Evolutionary conservation across 2,888 invertebrate species (phyloP), one percentile per base, ranked within the genome.

Genomic region (Helicoverpa assulta): DNA sequence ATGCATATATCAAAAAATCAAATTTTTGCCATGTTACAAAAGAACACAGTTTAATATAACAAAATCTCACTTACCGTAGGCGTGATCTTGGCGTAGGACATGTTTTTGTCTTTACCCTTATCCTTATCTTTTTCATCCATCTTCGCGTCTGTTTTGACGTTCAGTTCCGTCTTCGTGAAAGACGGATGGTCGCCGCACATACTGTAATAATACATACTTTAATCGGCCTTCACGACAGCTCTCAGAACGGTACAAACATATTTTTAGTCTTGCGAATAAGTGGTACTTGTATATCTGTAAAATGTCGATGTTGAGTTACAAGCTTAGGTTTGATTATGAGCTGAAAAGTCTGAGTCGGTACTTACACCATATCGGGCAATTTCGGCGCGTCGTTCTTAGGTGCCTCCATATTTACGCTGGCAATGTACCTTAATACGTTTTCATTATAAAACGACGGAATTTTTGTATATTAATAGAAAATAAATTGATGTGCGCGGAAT

Each of bases 111-210:
- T 71, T 84, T 88, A 14, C 43, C 55, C 67, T 88, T 90, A 16
- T 84, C 81, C 65, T 78, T 85, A n/a, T 85, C 87, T 63, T 82
- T 85, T 2, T 85, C 88, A 7, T 87, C 89, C 5, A 69, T 67
- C 52, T 83, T 85, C 0, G 72, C 21, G 40, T 91, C 92, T 26
- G 62, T 71, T 73, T 91, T 91, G 53, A 76, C 83, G 80, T 91
- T 93, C 16, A 92, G 83, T 78, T 93, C 94, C n/a, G 91, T 89
- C 85, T 94, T 94, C n/a, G 92, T 92, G 76, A 94, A 86, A 6
- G 94, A 94, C 4, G 93, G 91, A 73, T 95, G 95, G 83, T 95
- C 95, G 10, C 95, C 95, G 86, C 95, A 94, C 95, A 95, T 95
- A 58, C 95, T 95, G 82, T 8, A 80, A 80, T 10, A 18, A 6